Conservation (phyloP, 2,113 vertebrate genomes). For the Andinoacara biseriatus region DNA sequence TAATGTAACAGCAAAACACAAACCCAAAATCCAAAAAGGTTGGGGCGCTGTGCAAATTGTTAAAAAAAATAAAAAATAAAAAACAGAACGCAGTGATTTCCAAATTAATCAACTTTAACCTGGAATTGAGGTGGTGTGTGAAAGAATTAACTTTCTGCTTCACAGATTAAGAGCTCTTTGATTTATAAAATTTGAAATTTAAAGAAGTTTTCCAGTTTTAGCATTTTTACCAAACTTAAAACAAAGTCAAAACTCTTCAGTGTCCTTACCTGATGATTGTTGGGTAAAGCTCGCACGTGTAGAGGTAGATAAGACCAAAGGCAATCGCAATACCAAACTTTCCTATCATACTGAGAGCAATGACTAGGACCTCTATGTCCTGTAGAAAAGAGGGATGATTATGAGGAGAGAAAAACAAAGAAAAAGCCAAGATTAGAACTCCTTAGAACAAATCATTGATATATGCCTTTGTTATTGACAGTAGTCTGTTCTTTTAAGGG, state of each 20-base stretch:
- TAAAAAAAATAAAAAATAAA: not conserved
- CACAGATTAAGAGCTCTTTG: not conserved
- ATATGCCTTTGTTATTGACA: too few relatives aligned
- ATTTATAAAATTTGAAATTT: not conserved
- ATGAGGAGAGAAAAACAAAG: not conserved
- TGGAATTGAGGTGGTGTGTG: not conserved
- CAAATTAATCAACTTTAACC: not conserved
- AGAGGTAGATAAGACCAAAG: slow-evolving; percentile 92
- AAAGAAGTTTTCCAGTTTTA: not conserved
- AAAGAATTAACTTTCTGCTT: not conserved
- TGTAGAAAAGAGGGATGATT: slow-evolving; percentile 25
- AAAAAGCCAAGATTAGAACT: not conserved
- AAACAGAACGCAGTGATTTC: not conserved
- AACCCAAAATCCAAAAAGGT: not conserved
- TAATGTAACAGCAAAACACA: not conserved
- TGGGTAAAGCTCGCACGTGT: slow-evolving; percentile 94
- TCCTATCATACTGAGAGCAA: slow-evolving; percentile 85
- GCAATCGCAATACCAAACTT: slow-evolving; percentile 91
- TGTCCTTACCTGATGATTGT: slow-evolving; percentile 86
- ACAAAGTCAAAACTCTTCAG: not conserved
- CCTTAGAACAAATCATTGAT: too few relatives aligned
- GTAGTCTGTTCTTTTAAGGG: too few relatives aligned
- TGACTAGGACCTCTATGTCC: slow-evolving; percentile 74
- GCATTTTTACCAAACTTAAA: not conserved
- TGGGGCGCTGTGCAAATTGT: not conserved